Base-by-base conservation (phyloP, 2,113 vertebrate species). In the Gasterosteus aculeatus region DNA sequence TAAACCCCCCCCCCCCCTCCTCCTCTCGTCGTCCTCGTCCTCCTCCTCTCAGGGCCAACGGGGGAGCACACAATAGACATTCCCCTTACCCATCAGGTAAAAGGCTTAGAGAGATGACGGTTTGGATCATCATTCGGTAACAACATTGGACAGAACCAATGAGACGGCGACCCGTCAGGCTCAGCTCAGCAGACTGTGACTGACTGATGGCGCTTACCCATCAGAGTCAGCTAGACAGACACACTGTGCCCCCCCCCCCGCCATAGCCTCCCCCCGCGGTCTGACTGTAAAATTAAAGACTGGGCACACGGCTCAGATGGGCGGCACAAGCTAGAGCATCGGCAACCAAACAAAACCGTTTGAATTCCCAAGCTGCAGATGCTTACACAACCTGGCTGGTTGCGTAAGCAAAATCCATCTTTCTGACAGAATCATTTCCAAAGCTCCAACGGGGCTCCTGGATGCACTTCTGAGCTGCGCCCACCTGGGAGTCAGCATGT, bases 371-470 rank as follows among this genome's bases (percentile, higher is more conserved):
- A 69, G 59, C 46, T 72, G 41, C 54, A 75, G 84, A 67, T 26
- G 67, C 81, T 82, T 57, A 72, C 73, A 74, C 70, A 75, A 81
- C 78, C 71, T 85, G 65, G 47, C 19, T 11, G 22, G 22, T 26
- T 26, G 22, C 1, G 22, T 26, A 26, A 38, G 57, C 26, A 22
- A 61, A 84, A 88, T 91, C 80, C 80, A 82, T 91, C 87, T 86
- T 88, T 77, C 71, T 86, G 87, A 91, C 86, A 88, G 86, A 87
- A 81, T 72, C 47, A 69, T 80, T 88, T 82, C 86, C 79, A 85
- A 84, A 79, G 58, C 69, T 54, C 67, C 70, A 68, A 75, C 82
- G n/a, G 82, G 57, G 75, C 69, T 80, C 72, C 78, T 80, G 80
- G 80, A 83, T 75, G 70, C 72, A 66, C 79, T 74, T 73, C 75